These are phyloP conservation scores for Micrasema minimum DNA, from an alignment of 1,140 invertebrate genomes.

Conservation along the genomic window DNA sequence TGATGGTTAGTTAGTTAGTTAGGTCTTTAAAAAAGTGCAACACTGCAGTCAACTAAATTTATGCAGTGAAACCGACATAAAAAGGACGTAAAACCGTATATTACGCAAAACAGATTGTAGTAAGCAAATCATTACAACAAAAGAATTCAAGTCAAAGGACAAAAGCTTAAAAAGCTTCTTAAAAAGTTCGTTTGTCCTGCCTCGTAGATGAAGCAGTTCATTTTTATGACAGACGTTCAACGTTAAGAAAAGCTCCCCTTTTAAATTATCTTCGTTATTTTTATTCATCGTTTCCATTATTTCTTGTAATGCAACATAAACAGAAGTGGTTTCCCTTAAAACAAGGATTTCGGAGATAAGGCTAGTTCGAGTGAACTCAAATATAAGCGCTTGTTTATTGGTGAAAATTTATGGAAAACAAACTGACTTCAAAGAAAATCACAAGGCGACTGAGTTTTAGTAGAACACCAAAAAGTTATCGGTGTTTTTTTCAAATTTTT, in stretches of 20 bases:
- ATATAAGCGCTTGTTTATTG: slow-evolving; percentile 28
- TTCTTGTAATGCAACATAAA: slow-evolving; percentile 32
- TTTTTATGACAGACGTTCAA: slow-evolving; percentile 20
- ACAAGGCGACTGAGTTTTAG: slow-evolving; percentile 1
- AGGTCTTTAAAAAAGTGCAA: too few species aligned
- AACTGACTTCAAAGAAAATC: slow-evolving; percentile 25
- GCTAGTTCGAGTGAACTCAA: neutral
- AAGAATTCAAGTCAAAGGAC: too few species aligned
- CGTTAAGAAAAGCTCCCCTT: neutral
- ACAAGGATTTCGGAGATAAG: neutral
- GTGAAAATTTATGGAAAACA: slow-evolving; percentile 31
- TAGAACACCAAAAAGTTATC: neutral
- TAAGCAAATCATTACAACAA: too few species aligned
- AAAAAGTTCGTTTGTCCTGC: neutral
- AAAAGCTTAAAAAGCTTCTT: too few species aligned
- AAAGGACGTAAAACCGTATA: too few species aligned
- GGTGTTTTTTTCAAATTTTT: slow-evolving; percentile 10
- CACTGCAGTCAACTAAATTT: too few species aligned
- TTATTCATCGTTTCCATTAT: slow-evolving; percentile 30
- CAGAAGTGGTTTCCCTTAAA: slow-evolving; percentile 5
- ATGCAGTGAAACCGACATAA: too few species aligned
- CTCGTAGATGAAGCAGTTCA: slow-evolving; percentile 7
- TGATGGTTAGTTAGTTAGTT: too few species aligned
- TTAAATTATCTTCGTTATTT: slow-evolving; percentile 20
- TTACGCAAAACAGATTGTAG: too few species aligned